Evolutionary conservation across 2,888 invertebrate genomes (phyloP).

Genomic region (Serripes groenlandicus): DNA sequence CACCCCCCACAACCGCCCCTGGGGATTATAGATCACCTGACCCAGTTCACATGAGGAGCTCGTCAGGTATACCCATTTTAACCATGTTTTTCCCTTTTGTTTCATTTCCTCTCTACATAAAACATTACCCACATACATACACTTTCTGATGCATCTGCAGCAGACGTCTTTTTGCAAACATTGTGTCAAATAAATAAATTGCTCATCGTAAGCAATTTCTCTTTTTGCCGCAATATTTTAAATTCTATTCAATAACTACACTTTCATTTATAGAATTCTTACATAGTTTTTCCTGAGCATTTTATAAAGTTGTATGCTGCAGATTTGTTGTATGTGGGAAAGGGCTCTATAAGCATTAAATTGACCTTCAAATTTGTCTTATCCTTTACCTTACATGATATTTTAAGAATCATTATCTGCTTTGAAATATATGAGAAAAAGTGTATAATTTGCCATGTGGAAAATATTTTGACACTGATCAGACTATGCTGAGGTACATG

Average conservation of each 20-base stretch:
- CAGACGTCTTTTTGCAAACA: not conserved
- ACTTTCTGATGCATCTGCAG: not conserved
- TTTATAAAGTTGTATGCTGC: too few relatives aligned
- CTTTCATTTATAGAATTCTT: too few relatives aligned
- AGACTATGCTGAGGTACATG: too few relatives aligned
- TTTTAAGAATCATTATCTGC: too few relatives aligned
- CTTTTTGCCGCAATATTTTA: not conserved
- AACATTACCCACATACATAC: not conserved
- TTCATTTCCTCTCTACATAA: not conserved
- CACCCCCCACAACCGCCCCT: conserved; percentile 72
- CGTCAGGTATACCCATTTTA: conserved; percentile 29
- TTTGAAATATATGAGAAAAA: too few relatives aligned
- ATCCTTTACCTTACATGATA: too few relatives aligned
- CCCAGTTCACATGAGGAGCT: conserved; percentile 42
- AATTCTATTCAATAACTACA: not conserved
- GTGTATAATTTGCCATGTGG: too few relatives aligned
- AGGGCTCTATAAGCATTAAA: too few relatives aligned
- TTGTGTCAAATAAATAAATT: not conserved
- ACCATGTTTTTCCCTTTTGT: not conserved
- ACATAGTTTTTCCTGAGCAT: too few relatives aligned
- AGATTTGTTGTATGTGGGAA: too few relatives aligned
- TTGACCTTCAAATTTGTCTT: too few relatives aligned
- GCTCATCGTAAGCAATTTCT: not conserved
- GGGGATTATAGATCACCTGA: conserved; percentile 50
- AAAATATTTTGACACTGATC: too few relatives aligned